Percentiles rank a stretch among this genome's conserved stretches.
Evolutionary conservation across 2,888 invertebrate genomes (phyloP).

Genomic region (Ornithoptera alexandrae): DNA sequence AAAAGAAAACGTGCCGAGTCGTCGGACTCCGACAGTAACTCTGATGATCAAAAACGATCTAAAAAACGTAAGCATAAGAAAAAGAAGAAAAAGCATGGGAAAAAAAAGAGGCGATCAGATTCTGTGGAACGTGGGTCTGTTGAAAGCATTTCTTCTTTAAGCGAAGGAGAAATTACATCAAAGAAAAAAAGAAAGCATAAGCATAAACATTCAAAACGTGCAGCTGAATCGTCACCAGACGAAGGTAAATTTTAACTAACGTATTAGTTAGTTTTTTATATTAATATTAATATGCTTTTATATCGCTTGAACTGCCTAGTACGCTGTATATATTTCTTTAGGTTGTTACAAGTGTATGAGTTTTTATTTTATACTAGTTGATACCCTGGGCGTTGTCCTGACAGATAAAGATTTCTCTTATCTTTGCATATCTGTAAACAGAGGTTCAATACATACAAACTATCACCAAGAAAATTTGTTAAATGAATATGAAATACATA

Average conservation of each 20-base stretch:
- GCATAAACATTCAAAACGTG: constrained; percentile 62
- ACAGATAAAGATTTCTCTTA: no score
- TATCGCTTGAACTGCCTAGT: background rate
- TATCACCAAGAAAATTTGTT: no score
- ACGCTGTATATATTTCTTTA: background rate
- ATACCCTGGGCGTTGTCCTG: no score
- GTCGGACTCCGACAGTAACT: constrained; percentile 68
- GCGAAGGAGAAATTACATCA: constrained; percentile 65
- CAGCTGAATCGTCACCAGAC: constrained; percentile 54
- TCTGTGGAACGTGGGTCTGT: constrained; percentile 54
- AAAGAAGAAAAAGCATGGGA: constrained; percentile 75
- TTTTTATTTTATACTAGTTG: no score
- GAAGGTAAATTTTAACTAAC: constrained; percentile 45
- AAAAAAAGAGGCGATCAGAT: constrained; percentile 65
- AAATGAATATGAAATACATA: no score
- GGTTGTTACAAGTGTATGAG: no score
- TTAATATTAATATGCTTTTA: no score
- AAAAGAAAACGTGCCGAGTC: constrained; percentile 70
- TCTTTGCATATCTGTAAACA: no score
- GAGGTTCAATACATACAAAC: no score
- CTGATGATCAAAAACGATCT: constrained; percentile 61
- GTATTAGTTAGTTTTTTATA: background rate
- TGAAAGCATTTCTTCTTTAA: constrained; percentile 52
- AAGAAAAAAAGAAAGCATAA: constrained; percentile 73
- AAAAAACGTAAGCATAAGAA: constrained; percentile 77